These are phyloP conservation scores for Thumatha senex DNA, from an alignment of 2,888 invertebrate species.

Conservation along the genomic window DNA sequence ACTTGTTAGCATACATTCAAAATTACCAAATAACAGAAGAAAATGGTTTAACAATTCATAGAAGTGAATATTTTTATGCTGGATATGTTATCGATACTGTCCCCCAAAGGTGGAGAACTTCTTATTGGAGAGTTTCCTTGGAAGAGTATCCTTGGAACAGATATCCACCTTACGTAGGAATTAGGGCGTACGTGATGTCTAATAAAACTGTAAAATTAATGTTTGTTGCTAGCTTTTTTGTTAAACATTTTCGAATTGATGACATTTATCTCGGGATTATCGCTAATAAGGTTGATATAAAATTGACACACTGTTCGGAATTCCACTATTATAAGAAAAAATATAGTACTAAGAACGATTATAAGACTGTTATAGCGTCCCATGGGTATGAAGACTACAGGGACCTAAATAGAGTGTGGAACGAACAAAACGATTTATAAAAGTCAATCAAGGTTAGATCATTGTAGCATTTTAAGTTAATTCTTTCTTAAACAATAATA, in stretches of 20 bases:
- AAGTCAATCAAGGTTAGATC: not conserved
- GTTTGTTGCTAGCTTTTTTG: constrained; percentile 90
- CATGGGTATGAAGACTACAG: constrained; percentile 90
- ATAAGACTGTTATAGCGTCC: constrained; percentile 89
- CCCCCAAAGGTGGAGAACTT: constrained; percentile 90
- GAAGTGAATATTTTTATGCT: constrained; percentile 80
- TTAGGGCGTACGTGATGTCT: constrained; percentile 92
- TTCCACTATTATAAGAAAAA: constrained; percentile 91
- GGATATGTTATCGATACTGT: constrained; percentile 91
- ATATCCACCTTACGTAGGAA: constrained; percentile 96
- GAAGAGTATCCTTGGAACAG: constrained; percentile 93
- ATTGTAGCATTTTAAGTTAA: not conserved
- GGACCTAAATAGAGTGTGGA: constrained; percentile 89
- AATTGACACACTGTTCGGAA: constrained; percentile 89
- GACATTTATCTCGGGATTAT: constrained; percentile 94
- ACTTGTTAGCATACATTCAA: constrained; percentile 86
- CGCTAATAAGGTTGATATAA: constrained; percentile 90
- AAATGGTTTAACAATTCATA: constrained; percentile 20
- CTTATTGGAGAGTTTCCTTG: constrained; percentile 94
- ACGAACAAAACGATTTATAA: constrained; percentile 68
- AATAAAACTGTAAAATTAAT: constrained; percentile 88
- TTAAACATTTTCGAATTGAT: constrained; percentile 94
- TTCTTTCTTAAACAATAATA: not conserved
- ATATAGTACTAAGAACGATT: constrained; percentile 82
- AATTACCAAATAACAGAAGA: constrained; percentile 22